phyloP scores from a whole-genome alignment of 2,888 invertebrate genomes.

The Ditylenchus weischeri region DNA sequence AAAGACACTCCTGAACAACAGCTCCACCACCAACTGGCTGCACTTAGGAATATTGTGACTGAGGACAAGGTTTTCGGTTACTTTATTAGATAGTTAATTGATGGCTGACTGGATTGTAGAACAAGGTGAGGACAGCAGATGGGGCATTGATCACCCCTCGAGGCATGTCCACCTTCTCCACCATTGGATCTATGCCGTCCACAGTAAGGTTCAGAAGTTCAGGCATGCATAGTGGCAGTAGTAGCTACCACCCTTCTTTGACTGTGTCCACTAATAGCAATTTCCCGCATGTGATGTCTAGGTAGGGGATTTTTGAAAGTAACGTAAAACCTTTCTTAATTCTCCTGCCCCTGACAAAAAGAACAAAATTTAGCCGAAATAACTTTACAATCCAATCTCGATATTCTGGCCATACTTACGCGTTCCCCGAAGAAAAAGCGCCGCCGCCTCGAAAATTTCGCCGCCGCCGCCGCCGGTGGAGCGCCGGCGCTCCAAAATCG shows the following conservation, averaged over 20 bases:
- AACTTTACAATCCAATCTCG: too few species aligned
- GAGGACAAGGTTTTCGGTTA: constrained; percentile 7
- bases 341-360: too few species aligned
- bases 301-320: not conserved
- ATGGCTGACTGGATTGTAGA: not conserved
- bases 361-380: too few species aligned
- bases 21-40: constrained; percentile 8
- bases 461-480: too few species aligned
- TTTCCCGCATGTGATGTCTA: constrained; percentile 6
- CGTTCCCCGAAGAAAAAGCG: too few species aligned
- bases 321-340: not conserved
- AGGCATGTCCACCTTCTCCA: not conserved
- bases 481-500: too few species aligned
- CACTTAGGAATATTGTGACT: constrained; percentile 4
- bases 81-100: too few species aligned
- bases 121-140: not conserved
- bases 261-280: not conserved
- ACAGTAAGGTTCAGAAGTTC: not conserved
- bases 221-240: not conserved
- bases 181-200: constrained; percentile 10
- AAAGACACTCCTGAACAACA: constrained; percentile 13
- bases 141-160: not conserved
- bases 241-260: not conserved
- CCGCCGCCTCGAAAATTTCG: too few species aligned
- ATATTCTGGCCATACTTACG: too few species aligned